Evolutionary conservation across 2,797 vertebrate species (phyloP).

Genomic region (Perodicticus potto): DNA sequence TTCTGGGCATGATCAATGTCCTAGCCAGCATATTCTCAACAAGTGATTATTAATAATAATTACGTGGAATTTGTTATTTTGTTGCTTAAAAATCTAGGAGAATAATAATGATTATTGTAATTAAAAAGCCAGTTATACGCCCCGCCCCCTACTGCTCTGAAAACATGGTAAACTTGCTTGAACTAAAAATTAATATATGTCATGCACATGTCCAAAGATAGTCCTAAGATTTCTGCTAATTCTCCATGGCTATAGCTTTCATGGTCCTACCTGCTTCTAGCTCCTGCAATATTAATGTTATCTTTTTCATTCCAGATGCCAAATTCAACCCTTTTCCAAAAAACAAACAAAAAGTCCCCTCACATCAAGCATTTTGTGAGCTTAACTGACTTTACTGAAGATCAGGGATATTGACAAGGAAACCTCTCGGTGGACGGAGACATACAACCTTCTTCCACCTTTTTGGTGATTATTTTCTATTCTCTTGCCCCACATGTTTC

Average conservation of each 20-base stretch:
- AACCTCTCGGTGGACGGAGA: background rate
- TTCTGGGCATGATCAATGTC: background rate
- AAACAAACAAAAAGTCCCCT: background rate
- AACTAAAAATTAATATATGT: background rate
- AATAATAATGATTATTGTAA: background rate
- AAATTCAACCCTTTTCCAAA: background rate
- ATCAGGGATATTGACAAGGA: background rate
- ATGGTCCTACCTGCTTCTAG: background rate
- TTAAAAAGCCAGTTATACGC: background rate
- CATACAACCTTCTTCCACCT: background rate
- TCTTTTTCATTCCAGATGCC: background rate
- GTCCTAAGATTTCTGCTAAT: background rate
- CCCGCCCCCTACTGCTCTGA: no score
- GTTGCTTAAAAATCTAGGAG: background rate
- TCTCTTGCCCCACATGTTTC: background rate
- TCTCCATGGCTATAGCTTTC: background rate
- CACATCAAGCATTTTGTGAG: background rate
- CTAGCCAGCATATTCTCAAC: background rate
- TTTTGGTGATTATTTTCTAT: background rate
- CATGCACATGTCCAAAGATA: background rate
- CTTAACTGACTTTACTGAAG: background rate
- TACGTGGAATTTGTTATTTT: background rate
- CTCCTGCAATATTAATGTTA: background rate
- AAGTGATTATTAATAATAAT: background rate
- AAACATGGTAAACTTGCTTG: slow-evolving; percentile 9